Conservation (phyloP, 2,113 vertebrate species). For the Scortum barcoo region DNA sequence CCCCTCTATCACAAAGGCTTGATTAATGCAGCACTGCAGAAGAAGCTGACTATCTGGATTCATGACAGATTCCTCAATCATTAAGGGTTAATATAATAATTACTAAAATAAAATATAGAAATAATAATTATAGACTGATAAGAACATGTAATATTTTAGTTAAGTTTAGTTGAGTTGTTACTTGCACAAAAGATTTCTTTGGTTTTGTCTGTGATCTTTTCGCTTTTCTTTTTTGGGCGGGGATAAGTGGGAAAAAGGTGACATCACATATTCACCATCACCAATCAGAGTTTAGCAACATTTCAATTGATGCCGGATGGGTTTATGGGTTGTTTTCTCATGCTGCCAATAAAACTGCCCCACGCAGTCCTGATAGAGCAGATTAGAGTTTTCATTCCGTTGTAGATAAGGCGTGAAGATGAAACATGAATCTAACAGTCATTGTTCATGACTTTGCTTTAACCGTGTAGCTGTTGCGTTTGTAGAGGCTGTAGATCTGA, state of each 20-base stretch:
- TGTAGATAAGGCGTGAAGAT: neutral
- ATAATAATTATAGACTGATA: too few species aligned
- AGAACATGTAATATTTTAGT: too few species aligned
- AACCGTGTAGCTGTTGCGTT: neutral
- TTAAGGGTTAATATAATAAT: too few species aligned
- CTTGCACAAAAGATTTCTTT: too few species aligned
- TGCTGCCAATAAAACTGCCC: neutral
- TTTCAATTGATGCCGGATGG: neutral
- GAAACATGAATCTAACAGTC: neutral
- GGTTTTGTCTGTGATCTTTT: neutral
- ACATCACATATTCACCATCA: neutral
- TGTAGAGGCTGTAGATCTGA: neutral
- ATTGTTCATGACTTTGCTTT: neutral
- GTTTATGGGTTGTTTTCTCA: neutral
- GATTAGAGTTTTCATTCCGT: neutral
- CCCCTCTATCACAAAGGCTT: neutral
- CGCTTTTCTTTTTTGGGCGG: too few species aligned
- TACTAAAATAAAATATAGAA: too few species aligned
- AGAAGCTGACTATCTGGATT: neutral
- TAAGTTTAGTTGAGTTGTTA: too few species aligned
- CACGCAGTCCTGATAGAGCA: too few species aligned
- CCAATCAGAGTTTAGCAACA: neutral
- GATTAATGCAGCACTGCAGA: neutral
- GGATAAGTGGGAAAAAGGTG: neutral
- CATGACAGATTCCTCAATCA: neutral